Evolutionary conservation across 1,140 invertebrate species (phyloP).

Genomic region (Drosophila miranda): DNA sequence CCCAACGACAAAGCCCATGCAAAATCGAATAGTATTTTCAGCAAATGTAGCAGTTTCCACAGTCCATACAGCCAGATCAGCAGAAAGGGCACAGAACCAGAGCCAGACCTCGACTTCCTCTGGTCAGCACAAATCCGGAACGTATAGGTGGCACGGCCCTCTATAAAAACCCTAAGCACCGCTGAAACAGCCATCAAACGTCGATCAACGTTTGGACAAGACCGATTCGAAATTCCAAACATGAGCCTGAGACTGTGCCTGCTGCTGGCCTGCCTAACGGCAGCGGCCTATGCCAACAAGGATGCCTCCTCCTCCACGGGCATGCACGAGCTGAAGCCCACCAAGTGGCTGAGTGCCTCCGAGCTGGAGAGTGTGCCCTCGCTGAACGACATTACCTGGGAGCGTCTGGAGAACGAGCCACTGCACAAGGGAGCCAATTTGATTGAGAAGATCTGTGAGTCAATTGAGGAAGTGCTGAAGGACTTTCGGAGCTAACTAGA

Average conservation of each 20-base stretch:
- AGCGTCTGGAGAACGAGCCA: slow-evolving; percentile 69
- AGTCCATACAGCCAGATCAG: slow-evolving; percentile 1
- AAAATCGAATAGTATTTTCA: slow-evolving; percentile 10
- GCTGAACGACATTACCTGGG: slow-evolving; percentile 65
- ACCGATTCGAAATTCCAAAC: slow-evolving; percentile 20
- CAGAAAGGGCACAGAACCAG: neutral
- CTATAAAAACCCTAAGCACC: slow-evolving; percentile 45
- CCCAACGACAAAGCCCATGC: slow-evolving; percentile 6
- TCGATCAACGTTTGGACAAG: slow-evolving; percentile 63
- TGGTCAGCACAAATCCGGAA: slow-evolving; percentile 38
- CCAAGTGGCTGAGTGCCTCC: slow-evolving; percentile 54
- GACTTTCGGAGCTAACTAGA: too few relatives aligned
- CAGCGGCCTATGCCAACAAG: slow-evolving; percentile 53
- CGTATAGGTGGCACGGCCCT: neutral
- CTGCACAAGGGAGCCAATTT: slow-evolving; percentile 63
- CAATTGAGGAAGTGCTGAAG: too few relatives aligned
- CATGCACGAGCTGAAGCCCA: slow-evolving; percentile 55
- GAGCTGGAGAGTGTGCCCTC: slow-evolving; percentile 71
- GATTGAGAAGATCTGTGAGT: slow-evolving; percentile 62
- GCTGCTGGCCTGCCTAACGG: slow-evolving; percentile 65
- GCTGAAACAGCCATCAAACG: slow-evolving; percentile 54
- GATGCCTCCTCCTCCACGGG: slow-evolving; percentile 11
- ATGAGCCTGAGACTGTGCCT: slow-evolving; percentile 67
- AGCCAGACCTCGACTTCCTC: slow-evolving; percentile 7
- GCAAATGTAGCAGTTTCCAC: slow-evolving; percentile 19